Percentiles rank a stretch among this genome's conserved stretches.
phyloP scores from a whole-genome alignment of 2,797 vertebrate genomes.

The Philypnodon macrostomus region DNA sequence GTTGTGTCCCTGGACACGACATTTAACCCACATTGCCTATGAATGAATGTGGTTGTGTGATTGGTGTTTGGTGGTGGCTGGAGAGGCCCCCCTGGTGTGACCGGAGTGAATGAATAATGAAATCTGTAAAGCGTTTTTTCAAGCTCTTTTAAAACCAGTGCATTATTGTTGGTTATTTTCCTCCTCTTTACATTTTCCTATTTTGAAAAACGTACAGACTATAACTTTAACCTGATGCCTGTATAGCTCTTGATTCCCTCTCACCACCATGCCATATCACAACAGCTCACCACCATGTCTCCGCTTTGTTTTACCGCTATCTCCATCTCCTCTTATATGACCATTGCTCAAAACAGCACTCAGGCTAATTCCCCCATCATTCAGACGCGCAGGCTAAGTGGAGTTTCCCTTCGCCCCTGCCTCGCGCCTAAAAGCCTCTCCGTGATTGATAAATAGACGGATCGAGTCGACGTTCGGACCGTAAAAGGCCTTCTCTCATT shows the following conservation, averaged over 20 bases:
- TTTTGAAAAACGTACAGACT: too few relatives aligned
- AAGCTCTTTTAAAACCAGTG: too few relatives aligned
- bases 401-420: constrained; percentile 49
- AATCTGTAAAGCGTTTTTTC: too few relatives aligned
- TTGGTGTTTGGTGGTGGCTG: too few relatives aligned
- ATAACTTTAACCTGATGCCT: too few relatives aligned
- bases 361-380: constrained; percentile 56
- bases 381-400: constrained; percentile 55
- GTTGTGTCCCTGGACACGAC: too few relatives aligned
- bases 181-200: too few relatives aligned
- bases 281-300: not conserved
- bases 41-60: too few relatives aligned
- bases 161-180: too few relatives aligned
- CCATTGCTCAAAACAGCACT: constrained; percentile 50
- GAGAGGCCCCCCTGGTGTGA: too few relatives aligned
- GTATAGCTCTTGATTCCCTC: not conserved
- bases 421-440: constrained; percentile 56
- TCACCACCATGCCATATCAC: not conserved
- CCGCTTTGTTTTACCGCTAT: constrained; percentile 19
- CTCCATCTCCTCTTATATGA: constrained; percentile 27
- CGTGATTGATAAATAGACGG: constrained; percentile 63
- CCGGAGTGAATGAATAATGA: too few relatives aligned
- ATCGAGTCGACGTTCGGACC: constrained; percentile 53
- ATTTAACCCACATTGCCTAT: too few relatives aligned
- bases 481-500: constrained; percentile 55